These are phyloP conservation scores for Hemiscyllium ocellatum DNA, from an alignment of 2,113 vertebrate genomes.

Conservation along the genomic window DNA sequence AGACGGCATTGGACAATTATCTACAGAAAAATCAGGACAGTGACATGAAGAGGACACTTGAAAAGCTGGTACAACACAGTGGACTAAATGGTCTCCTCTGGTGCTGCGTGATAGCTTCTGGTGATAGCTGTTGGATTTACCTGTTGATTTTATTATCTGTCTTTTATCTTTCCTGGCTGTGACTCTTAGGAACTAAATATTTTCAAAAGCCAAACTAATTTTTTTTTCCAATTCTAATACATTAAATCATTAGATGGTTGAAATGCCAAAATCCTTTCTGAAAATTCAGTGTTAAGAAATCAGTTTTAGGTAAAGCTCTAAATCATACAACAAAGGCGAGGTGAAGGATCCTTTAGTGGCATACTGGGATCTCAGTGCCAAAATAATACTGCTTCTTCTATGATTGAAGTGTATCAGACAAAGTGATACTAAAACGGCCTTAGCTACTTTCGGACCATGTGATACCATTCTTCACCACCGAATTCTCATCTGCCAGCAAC, in stretches of 20 bases:
- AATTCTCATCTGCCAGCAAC: neutral
- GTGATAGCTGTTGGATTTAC: neutral
- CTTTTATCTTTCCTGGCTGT: neutral
- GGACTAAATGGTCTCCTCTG: no score
- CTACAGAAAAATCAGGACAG: no score
- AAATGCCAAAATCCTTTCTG: neutral
- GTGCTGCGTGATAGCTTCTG: no score
- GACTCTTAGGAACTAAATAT: neutral
- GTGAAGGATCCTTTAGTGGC: neutral
- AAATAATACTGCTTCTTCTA: no score
- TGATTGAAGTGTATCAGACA: no score
- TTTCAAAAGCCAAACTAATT: neutral
- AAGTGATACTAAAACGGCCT: neutral
- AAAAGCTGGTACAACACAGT: no score
- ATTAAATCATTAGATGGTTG: neutral
- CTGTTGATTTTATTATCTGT: neutral
- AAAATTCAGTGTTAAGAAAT: neutral
- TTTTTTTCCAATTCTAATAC: neutral
- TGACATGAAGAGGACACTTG: no score
- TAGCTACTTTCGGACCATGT: neutral
- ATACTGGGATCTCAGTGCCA: neutral
- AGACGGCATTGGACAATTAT: no score
- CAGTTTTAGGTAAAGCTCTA: neutral
- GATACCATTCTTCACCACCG: neutral
- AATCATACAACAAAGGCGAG: no score